These are phyloP conservation scores for Philantomba maxwellii DNA, from an alignment of 2,113 vertebrate genomes.

Conservation along the genomic window DNA sequence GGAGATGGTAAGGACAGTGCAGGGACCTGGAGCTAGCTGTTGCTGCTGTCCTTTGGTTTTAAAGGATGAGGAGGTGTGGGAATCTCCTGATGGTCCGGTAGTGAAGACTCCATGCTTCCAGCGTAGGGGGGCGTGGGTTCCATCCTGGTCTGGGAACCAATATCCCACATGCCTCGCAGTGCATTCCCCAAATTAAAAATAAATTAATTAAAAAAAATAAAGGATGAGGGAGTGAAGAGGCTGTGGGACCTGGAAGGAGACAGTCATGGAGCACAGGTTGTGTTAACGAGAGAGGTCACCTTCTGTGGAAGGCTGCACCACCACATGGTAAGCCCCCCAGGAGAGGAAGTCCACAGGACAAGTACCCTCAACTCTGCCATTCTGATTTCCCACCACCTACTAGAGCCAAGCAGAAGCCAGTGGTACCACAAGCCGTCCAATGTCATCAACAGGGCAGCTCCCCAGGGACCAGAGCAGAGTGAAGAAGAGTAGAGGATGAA, in stretches of 20 bases:
- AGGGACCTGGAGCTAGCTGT: not conserved
- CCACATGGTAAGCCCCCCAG: not conserved
- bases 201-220: not conserved
- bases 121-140: not conserved
- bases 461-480: not conserved
- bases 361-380: rapidly evolving
- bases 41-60: not conserved
- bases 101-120: not conserved
- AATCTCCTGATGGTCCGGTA: not conserved
- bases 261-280: not conserved
- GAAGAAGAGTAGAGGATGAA: not conserved
- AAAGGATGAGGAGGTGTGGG: not conserved
- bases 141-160: not conserved
- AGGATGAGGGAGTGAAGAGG: not conserved
- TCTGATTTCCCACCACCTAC: not conserved
- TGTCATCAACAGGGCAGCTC: not conserved
- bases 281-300: not conserved
- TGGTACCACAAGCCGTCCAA: rapidly evolving
- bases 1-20: not conserved
- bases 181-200: not conserved
- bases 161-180: not conserved
- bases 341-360: not conserved
- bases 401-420: not conserved
- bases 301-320: not conserved
- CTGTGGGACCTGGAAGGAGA: not conserved